Conservation (phyloP, 2,888 invertebrate species). For the Villa cingulata region DNA sequence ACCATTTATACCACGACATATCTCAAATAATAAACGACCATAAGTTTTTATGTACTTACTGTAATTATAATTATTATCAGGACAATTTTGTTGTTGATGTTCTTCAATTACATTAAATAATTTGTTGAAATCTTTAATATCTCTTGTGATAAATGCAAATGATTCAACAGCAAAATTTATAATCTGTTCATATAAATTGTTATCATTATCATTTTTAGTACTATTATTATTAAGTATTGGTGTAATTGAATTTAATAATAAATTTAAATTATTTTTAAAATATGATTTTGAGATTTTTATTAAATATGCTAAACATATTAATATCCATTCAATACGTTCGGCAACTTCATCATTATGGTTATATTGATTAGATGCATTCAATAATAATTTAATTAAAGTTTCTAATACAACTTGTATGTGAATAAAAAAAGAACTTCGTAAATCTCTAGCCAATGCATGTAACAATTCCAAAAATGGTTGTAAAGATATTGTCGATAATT, state of each 20-base stretch:
- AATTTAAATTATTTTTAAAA: constrained; percentile 62
- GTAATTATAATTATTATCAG: constrained; percentile 46
- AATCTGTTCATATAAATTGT: constrained; percentile 63
- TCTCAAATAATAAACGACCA: constrained; percentile 78
- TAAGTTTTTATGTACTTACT: constrained; percentile 44
- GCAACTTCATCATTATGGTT: constrained; percentile 53
- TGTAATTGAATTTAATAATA: constrained; percentile 54
- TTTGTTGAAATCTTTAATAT: constrained; percentile 63
- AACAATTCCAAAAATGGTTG: constrained; percentile 73
- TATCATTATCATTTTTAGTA: constrained; percentile 29
- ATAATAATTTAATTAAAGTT: constrained; percentile 42
- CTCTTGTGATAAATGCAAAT: constrained; percentile 87
- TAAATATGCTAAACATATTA: constrained; percentile 74
- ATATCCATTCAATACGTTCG: constrained; percentile 73
- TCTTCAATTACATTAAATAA: constrained; percentile 57
- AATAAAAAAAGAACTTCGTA: constrained; percentile 79
- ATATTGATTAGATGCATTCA: not conserved
- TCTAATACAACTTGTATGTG: constrained; percentile 66
- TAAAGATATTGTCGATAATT: constrained; percentile 59
- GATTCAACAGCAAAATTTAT: constrained; percentile 91
- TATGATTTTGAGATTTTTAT: constrained; percentile 81
- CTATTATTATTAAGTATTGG: constrained; percentile 55
- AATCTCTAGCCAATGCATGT: constrained; percentile 73
- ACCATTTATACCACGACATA: constrained; percentile 65
- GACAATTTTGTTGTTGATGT: constrained; percentile 49